A percentile compares a stretch with the other conserved stretches of the same genome.
phyloP scores from a whole-genome alignment of 2,888 invertebrate species.

The Camponotus fellah region DNA sequence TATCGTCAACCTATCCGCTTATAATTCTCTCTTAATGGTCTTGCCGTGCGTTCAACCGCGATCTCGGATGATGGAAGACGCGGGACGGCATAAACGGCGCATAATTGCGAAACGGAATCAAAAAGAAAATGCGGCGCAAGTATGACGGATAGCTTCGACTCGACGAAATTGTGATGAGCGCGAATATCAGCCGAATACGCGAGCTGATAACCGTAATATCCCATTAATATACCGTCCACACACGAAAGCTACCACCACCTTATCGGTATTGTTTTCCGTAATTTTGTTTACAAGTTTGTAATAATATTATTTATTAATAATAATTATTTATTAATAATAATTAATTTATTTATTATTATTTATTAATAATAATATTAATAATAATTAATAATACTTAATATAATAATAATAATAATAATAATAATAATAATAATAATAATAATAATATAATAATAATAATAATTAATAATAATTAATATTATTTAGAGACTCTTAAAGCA shows the following conservation, averaged over 20 bases:
- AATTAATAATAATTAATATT: no score
- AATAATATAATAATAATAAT: no score
- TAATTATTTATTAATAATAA: no score
- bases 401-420: no score
- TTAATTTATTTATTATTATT: no score
- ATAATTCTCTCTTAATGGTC: conserved; percentile 63
- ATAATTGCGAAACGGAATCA: conserved; percentile 53
- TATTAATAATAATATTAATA: no score
- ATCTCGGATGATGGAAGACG: conserved; percentile 53
- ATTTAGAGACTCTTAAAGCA: no score
- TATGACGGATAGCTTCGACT: conserved; percentile 13
- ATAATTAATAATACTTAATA: no score
- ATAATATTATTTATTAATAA: no score
- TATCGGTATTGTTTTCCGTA: background rate
- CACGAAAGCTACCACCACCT: background rate
- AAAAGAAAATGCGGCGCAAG: conserved; percentile 19
- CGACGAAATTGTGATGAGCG: conserved; percentile 30
- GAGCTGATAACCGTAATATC: background rate
- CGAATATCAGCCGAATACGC: background rate
- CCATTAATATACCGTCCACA: background rate
- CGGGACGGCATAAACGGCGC: conserved; percentile 44
- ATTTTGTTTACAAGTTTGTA: background rate
- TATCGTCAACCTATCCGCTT: conserved; percentile 57
- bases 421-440: no score
- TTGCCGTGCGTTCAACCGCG: conserved; percentile 29